A percentile compares a stretch with the other conserved stretches of the same genome.
phyloP scores from a whole-genome alignment of 1,140 invertebrate species.

The Hypothenemus hampei region DNA sequence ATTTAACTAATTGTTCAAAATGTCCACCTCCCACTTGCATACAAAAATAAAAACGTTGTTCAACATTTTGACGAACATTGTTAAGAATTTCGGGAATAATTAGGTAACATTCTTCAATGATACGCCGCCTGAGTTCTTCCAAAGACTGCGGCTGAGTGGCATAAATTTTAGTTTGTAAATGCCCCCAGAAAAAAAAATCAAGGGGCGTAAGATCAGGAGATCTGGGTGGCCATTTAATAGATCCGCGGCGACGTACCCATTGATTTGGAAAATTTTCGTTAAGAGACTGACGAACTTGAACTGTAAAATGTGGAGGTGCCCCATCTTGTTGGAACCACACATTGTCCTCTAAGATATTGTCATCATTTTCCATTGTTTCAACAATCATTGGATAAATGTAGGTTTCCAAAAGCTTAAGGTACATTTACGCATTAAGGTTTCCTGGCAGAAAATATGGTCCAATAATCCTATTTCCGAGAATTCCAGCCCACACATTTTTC shows the following conservation, averaged over 20 bases:
- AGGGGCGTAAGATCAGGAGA: background rate
- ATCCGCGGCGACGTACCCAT: background rate
- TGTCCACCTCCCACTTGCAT: background rate
- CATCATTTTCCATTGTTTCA: background rate
- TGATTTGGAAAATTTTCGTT: background rate
- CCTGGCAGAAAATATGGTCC: background rate
- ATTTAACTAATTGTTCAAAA: background rate
- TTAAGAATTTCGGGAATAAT: constrained; percentile 1
- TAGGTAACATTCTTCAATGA: constrained; percentile 3
- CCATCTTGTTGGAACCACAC: background rate
- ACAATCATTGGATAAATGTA: no score
- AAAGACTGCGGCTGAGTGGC: background rate
- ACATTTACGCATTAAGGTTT: background rate
- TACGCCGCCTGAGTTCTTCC: background rate
- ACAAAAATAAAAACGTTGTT: no score
- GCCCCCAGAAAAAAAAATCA: background rate
- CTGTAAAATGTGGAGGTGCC: background rate
- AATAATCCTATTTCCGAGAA: background rate
- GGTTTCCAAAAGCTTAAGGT: background rate
- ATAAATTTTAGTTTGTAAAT: constrained; percentile 5
- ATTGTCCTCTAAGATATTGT: background rate
- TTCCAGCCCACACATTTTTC: background rate
- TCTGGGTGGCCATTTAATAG: background rate
- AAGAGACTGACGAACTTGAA: background rate
- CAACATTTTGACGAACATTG: no score